A percentile compares a stretch with the other conserved stretches of the same genome.
Conservation (phyloP, 2,797 vertebrate genomes). For the Enteromius argenteus region DNA sequence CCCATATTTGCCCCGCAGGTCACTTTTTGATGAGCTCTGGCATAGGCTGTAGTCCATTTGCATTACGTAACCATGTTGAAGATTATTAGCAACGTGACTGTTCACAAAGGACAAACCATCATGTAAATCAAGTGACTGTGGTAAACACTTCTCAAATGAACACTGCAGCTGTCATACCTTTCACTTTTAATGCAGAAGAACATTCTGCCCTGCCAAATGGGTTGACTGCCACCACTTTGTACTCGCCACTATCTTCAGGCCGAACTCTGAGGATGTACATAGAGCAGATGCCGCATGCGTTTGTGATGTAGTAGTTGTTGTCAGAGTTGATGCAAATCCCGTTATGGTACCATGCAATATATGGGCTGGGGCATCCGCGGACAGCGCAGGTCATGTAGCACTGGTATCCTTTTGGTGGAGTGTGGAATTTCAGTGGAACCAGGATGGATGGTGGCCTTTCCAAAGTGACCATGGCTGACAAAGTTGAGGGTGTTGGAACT, state of each 20-base stretch:
- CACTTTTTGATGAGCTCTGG: conserved; percentile 29
- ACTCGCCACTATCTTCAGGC: conserved; percentile 79
- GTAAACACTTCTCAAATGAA: conserved; percentile 3
- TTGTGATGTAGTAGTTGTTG: conserved; percentile 80
- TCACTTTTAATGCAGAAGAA: conserved; percentile 80
- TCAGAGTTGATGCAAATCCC: conserved; percentile 79
- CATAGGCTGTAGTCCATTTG: conserved; percentile 11
- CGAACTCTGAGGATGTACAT: conserved; percentile 81
- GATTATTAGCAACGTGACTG: conserved; percentile 9
- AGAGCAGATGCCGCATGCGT: conserved; percentile 87
- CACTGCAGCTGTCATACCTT: conserved; percentile 72
- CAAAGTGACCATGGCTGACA: conserved; percentile 61
- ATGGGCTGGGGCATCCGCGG: conserved; percentile 79
- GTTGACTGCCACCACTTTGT: conserved; percentile 85
- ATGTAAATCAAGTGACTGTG: conserved; percentile 31
- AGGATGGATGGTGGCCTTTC: conserved; percentile 84
- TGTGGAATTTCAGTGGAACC: conserved; percentile 84
- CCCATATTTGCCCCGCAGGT: neutral
- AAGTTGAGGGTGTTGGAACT: conserved; percentile 63
- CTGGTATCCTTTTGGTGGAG: conserved; percentile 82
- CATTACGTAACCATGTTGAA: conserved; percentile 19
- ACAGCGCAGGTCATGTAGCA: conserved; percentile 91
- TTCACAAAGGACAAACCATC: conserved; percentile 22
- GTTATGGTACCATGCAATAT: conserved; percentile 86
- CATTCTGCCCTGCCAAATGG: conserved; percentile 79